Base-by-base conservation (phyloP, 2,797 vertebrate genomes). In the Spondyliosoma cantharus region DNA sequence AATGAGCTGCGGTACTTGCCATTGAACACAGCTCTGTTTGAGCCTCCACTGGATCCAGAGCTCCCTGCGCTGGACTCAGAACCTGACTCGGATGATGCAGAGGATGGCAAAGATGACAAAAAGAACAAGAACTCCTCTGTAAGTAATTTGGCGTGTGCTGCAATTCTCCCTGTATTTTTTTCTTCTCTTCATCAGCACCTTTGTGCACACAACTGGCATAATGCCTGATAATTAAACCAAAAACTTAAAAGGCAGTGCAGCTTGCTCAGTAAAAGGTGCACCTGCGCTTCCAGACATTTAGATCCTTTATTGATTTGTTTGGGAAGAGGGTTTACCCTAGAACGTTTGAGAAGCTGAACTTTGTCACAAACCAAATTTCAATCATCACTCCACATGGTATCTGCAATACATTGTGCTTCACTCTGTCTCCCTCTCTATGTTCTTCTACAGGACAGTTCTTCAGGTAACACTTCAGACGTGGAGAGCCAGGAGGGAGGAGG, bases 1-100 rank as follows among this genome's bases (percentile, higher is more conserved):
- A 98, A 99, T 82, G 98, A 99, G 71, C 95, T 99, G 73, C 97
- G 98, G 17, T 99, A 99, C 89, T 86, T 99, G 85, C 98, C 98
- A 0, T 57, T 99, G 76, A 99, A 99, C 91, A 99, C 98, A 3
- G 97, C 98, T 56, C 95, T 99, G 59, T 99, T 96, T 7, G 98
- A 99, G 87, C 98, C 98, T 15, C 98, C 98, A 0, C 93, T 99
- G 93, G 98, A 99, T 87, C 98, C 98, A 0, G 97, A 99, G 72
- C 95, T 99, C 49, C 97, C 97, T 1, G 97, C 97, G 0, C 90
- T 96, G 16, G 98, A 99, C 87, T 99, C 97, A 2, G 98, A 99
- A 56, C 97, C 97, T 0, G 98, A 99, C 81, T 99, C 98, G 0
- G 98, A 99, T 12, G 98, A 98, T 1, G 96, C 90, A 0, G 98